These are phyloP conservation scores for Campaea margaritaria DNA, from an alignment of 2,888 invertebrate species.

Conservation along the genomic window DNA sequence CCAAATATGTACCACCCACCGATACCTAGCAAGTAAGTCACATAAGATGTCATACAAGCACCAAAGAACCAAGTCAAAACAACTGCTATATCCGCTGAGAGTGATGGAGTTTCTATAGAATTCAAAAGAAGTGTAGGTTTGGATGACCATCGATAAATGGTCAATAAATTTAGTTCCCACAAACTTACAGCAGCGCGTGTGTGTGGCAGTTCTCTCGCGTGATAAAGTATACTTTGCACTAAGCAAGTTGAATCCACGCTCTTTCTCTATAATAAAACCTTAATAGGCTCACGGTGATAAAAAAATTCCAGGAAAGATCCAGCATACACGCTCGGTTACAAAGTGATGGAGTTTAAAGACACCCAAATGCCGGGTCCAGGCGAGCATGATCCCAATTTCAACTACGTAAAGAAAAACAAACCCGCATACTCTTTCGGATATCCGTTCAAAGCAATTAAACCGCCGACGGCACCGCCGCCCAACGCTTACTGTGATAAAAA, in stretches of 20 bases:
- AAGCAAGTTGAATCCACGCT: too few relatives aligned
- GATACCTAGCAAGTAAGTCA: slow-evolving; percentile 55
- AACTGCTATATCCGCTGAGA: too few relatives aligned
- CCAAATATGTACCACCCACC: slow-evolving; percentile 74
- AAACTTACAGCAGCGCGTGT: too few relatives aligned
- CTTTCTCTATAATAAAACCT: too few relatives aligned
- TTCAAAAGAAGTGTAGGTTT: too few relatives aligned
- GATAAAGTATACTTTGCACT: too few relatives aligned
- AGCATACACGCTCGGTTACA: slow-evolving; percentile 58
- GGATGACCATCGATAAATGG: too few relatives aligned
- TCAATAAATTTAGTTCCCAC: too few relatives aligned
- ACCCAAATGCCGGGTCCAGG: slow-evolving; percentile 63
- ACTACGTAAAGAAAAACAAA: slow-evolving; percentile 56
- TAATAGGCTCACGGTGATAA: neutral
- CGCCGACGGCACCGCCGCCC: slow-evolving; percentile 58
- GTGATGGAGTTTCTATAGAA: too few relatives aligned
- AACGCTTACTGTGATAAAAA: slow-evolving; percentile 74
- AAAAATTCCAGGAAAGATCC: slow-evolving; percentile 57
- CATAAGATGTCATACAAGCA: too few relatives aligned
- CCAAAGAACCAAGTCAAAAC: too few relatives aligned
- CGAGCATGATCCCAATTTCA: slow-evolving; percentile 65
- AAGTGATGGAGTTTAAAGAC: slow-evolving; percentile 30
- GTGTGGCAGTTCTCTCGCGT: too few relatives aligned
- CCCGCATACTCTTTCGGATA: slow-evolving; percentile 67
- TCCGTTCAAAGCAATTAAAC: slow-evolving; percentile 45